Percentiles rank a stretch among this genome's conserved stretches.
These are phyloP conservation scores for Cherax destructor DNA, from an alignment of 1,140 invertebrate genomes.

Conservation along the genomic window DNA sequence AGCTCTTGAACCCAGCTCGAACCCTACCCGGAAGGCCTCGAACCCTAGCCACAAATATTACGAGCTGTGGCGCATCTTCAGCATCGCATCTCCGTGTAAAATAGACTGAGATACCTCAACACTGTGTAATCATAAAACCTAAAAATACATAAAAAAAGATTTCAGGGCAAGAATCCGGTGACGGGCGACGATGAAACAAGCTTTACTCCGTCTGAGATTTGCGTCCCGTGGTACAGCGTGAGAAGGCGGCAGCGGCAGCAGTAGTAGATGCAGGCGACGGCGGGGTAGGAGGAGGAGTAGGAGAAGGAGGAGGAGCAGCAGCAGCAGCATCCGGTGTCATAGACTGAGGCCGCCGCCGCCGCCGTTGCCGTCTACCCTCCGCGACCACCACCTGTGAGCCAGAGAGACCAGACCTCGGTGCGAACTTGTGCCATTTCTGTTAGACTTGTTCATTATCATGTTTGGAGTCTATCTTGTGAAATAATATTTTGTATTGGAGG, in stretches of 20 bases:
- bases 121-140: constrained; percentile 14
- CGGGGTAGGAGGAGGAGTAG: too few relatives aligned
- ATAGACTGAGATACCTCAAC: constrained; percentile 55
- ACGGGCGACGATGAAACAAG: constrained; percentile 29
- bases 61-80: background rate
- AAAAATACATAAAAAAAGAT: background rate
- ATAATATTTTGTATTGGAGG: constrained; percentile 66
- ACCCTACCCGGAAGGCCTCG: too few relatives aligned
- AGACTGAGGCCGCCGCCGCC: background rate
- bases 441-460: constrained; percentile 46
- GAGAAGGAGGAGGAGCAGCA: background rate
- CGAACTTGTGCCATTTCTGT: constrained; percentile 57
- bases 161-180: constrained; percentile 37
- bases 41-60: too few relatives aligned
- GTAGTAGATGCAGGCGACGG: background rate
- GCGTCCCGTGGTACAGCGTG: constrained; percentile 31
- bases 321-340: background rate
- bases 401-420: constrained; percentile 41
- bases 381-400: background rate
- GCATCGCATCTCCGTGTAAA: background rate
- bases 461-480: constrained; percentile 65
- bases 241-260: too few relatives aligned
- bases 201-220: constrained; percentile 52
- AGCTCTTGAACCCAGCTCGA: background rate
- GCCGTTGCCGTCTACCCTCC: background rate